phyloP scores from a whole-genome alignment of 2,113 vertebrate species.

The Potamarius usumacintae region DNA sequence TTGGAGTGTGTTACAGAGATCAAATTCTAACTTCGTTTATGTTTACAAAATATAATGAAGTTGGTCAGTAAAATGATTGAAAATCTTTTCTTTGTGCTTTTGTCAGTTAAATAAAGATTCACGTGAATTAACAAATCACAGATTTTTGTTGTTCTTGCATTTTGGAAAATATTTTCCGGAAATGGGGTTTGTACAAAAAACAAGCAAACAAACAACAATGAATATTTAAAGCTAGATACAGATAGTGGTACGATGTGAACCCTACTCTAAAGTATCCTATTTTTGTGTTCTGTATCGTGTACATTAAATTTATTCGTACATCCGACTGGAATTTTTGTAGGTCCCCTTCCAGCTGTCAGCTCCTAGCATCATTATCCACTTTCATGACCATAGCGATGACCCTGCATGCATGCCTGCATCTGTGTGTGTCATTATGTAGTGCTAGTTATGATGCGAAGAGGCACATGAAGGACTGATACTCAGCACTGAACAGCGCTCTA shows the following conservation, averaged over 20 bases:
- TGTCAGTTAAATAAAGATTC: no score
- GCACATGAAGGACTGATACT: constrained; percentile 64
- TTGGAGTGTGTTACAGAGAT: no score
- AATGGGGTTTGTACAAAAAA: no score
- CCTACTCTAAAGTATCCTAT: background rate
- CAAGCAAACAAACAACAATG: no score
- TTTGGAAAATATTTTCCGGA: no score
- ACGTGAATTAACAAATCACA: no score
- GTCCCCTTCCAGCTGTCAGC: background rate
- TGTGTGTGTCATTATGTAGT: constrained; percentile 46
- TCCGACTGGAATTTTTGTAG: background rate
- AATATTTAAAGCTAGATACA: background rate
- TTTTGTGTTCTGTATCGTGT: background rate
- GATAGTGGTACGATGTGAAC: background rate
- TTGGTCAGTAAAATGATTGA: no score
- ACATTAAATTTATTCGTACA: background rate
- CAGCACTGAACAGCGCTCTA: constrained; percentile 45
- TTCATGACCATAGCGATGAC: background rate
- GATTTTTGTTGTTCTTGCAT: no score
- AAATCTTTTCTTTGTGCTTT: no score
- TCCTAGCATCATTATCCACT: background rate
- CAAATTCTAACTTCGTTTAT: no score
- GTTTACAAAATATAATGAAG: no score
- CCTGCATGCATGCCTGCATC: background rate
- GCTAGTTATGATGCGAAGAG: constrained; percentile 61